phyloP scores from a whole-genome alignment of 2,888 invertebrate species.

The Aphelenchoides bicaudatus region DNA sequence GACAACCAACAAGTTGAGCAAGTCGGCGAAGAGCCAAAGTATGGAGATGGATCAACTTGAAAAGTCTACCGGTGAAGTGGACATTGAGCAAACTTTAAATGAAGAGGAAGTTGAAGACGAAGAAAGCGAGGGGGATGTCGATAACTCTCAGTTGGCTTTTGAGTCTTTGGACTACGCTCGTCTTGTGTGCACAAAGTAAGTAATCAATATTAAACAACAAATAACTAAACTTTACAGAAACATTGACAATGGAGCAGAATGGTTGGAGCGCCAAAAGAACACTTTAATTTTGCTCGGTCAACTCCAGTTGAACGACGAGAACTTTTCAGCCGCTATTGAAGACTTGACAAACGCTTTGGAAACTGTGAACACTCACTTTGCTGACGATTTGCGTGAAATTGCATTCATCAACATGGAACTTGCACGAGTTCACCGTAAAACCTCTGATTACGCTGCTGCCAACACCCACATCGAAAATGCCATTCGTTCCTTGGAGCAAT shows the following conservation, averaged over 20 bases:
- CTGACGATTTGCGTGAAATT: constrained; percentile 5
- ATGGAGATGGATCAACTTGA: not conserved
- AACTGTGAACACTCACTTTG: not conserved
- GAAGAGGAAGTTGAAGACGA: constrained; percentile 7
- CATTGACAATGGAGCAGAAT: not conserved
- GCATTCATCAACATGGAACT: constrained; percentile 3
- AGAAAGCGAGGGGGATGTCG: not conserved
- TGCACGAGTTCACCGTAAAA: not conserved
- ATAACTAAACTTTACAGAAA: not conserved
- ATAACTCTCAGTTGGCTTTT: constrained; percentile 10
- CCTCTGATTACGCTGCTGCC: not conserved
- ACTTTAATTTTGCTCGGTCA: not conserved
- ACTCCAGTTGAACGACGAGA: not conserved
- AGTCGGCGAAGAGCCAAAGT: not conserved
- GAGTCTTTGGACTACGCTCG: constrained; percentile 13
- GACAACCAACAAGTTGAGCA: not conserved
- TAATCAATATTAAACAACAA: not conserved
- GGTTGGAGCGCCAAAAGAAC: constrained; percentile 2
- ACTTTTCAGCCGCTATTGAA: not conserved
- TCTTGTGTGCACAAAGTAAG: constrained; percentile 3
- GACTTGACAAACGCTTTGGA: not conserved
- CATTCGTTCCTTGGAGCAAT: not conserved
- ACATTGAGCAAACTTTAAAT: not conserved
- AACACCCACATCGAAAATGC: constrained; percentile 4
- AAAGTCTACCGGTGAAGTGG: not conserved